A percentile compares a stretch with the other conserved stretches of the same genome.
These are phyloP conservation scores for Ophioninae sp. DNA, from an alignment of 2,888 invertebrate species.

Conservation along the genomic window DNA sequence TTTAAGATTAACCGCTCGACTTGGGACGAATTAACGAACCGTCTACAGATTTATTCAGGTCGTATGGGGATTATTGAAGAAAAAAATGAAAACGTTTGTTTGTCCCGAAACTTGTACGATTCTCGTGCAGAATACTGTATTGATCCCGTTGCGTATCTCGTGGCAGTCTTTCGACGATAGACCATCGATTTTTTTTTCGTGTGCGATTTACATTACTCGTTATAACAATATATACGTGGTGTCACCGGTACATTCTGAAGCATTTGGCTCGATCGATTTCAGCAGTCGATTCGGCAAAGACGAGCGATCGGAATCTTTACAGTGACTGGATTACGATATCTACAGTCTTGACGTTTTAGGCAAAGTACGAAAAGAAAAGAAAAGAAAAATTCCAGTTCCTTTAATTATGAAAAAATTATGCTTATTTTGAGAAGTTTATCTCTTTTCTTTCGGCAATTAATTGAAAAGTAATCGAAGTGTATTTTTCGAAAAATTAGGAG, in stretches of 20 bases:
- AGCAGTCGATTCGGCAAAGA: neutral
- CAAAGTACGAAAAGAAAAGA: slow-evolving; percentile 4
- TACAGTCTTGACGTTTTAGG: slow-evolving; percentile 3
- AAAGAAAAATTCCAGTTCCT: neutral
- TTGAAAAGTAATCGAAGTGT: neutral
- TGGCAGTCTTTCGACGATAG: slow-evolving; percentile 67
- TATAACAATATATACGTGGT: slow-evolving; percentile 25
- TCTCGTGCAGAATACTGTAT: slow-evolving; percentile 69
- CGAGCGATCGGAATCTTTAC: slow-evolving; percentile 9
- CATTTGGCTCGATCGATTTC: slow-evolving; percentile 44
- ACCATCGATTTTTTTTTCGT: slow-evolving; percentile 60
- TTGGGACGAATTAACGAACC: slow-evolving; percentile 23
- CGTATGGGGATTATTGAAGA: neutral
- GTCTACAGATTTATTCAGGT: slow-evolving; percentile 11
- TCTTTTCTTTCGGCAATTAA: neutral
- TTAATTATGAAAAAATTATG: neutral
- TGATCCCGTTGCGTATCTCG: slow-evolving; percentile 74
- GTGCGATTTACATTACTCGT: slow-evolving; percentile 40
- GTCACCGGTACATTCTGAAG: slow-evolving; percentile 40
- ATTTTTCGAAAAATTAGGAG: neutral
- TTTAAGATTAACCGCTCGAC: slow-evolving; percentile 7
- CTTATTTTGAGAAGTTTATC: neutral
- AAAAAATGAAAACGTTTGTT: slow-evolving; percentile 2
- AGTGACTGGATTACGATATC: slow-evolving; percentile 18
- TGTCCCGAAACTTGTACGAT: slow-evolving; percentile 35